Conservation (phyloP, 2,888 invertebrate genomes). For the Machimus rusticus region DNA sequence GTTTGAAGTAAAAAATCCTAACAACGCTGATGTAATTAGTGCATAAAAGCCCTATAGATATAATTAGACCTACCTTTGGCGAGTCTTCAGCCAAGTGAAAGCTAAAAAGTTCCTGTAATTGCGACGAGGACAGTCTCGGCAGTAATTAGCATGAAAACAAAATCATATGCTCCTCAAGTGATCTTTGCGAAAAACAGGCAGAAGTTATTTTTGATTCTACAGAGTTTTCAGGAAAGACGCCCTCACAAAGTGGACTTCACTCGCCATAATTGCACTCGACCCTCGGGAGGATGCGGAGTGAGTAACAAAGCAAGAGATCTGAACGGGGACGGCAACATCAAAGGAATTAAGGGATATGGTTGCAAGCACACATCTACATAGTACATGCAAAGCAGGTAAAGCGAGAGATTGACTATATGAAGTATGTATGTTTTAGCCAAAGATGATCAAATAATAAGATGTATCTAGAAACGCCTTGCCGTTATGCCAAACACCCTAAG, state of each 20-base stretch:
- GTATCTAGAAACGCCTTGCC: too few relatives aligned
- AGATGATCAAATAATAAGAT: too few relatives aligned
- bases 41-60: background rate
- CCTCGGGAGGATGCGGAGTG: background rate
- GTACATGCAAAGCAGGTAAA: background rate
- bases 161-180: background rate
- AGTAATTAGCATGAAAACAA: slow-evolving; percentile 4
- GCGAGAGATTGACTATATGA: background rate
- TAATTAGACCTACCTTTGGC: background rate
- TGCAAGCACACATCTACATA: background rate
- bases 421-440: slow-evolving; percentile 1
- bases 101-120: slow-evolving; percentile 23
- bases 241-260: background rate
- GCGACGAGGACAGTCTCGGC: too few relatives aligned
- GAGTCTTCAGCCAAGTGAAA: background rate
- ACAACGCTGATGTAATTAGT: background rate
- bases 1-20: background rate
- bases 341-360: background rate
- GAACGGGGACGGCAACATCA: background rate
- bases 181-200: background rate
- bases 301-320: background rate
- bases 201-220: background rate
- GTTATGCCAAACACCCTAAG: too few relatives aligned
- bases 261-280: background rate
- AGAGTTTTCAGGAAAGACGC: background rate